These are phyloP conservation scores for Odocoileus hemionus DNA, from an alignment of 2,113 vertebrate genomes.

Conservation along the genomic window DNA sequence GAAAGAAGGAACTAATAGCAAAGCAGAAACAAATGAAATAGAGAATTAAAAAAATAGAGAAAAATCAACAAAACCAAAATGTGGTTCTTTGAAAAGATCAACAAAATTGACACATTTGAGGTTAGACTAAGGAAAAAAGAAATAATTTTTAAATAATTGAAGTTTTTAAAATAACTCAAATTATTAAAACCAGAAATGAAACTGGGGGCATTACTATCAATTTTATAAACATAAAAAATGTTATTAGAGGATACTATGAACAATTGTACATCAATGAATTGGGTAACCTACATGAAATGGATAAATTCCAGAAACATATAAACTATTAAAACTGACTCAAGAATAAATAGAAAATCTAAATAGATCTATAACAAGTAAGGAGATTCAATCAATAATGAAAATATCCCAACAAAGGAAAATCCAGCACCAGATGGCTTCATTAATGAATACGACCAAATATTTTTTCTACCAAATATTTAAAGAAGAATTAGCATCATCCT, in stretches of 20 bases:
- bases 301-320: background rate
- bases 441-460: background rate
- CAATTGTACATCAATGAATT: background rate
- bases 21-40: background rate
- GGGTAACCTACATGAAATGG: background rate
- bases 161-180: background rate
- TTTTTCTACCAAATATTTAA: background rate
- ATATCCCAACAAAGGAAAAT: background rate
- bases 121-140: background rate
- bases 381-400: background rate
- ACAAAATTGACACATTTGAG: background rate
- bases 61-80: background rate
- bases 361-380: background rate
- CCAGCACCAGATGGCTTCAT: background rate
- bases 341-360: background rate
- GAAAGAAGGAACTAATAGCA: background rate
- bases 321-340: background rate
- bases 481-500: background rate
- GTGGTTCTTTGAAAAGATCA: background rate
- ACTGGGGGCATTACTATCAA: background rate
- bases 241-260: background rate
- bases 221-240: background rate
- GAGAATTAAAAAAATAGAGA: background rate
- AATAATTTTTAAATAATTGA: background rate
- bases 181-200: slow-evolving; percentile 3